Evolutionary conservation across 1,140 invertebrate species (phyloP), one percentile per base, ranked within the genome.

Genomic region (Brachionus plicatilis): DNA sequence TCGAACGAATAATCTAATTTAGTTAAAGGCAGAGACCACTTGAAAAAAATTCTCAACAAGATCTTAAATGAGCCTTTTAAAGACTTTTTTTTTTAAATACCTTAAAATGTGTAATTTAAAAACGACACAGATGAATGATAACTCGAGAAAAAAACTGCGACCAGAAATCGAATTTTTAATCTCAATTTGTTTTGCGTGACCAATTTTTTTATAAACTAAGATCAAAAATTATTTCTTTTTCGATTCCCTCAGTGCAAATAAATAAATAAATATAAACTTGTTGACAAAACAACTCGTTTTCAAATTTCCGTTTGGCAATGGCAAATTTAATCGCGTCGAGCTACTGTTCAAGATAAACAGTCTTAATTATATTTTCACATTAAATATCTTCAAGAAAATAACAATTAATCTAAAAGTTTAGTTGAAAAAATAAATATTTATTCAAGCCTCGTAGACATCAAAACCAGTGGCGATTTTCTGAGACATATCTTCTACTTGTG

Each of bases 361-460:
- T 68, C 43, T 72, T 72, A 72, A 72, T 72, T 72, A 72, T 72
- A 43, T 72, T 72, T 72, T 72, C 68, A 72, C 68, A 72, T 72
- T 43, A 72, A 72, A 72, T 72, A 72, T 72, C 68, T 72, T 72
- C 37, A 43, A 72, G 68, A 41, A 72, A 72, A 72, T 72, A 41
- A 43, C 68, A 72, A 72, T 72, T 72, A 72, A 20, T 72, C 29
- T 11, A 68, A 72, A 72, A 72, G 68, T 72, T 72, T 72, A 43
- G 17, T 41, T 43, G 3, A 43, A 41, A 72, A 72, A 45, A 72
- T 45, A 72, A 72, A 72, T 72, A 72, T 72, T 72, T 72, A 43
- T 43, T 72, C 20, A 8, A 43, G 33, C 41, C 37, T 72, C 17
- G 33, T n/a, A 43, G 17, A 20, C 33, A 47, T 20, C 33, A 43